phyloP scores from a whole-genome alignment of 1,140 invertebrate genomes.

The Cotesia vestalis region DNA sequence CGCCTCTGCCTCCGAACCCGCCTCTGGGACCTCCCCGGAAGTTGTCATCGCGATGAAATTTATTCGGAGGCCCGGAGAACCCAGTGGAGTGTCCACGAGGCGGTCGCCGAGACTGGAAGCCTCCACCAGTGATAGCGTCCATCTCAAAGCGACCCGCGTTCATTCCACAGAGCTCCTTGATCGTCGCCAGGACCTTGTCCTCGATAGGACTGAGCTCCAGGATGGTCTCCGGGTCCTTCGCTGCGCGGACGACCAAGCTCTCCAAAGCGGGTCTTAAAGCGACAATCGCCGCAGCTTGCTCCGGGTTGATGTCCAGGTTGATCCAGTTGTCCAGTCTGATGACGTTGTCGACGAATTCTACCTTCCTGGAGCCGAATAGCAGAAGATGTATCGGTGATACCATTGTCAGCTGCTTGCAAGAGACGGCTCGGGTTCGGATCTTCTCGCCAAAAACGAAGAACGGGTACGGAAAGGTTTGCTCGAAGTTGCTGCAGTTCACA shows the following conservation, averaged over 20 bases:
- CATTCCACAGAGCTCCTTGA: slow-evolving; percentile 76
- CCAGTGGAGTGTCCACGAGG: slow-evolving; percentile 55
- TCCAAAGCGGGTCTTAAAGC: slow-evolving; percentile 89
- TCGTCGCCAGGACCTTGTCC: slow-evolving; percentile 70
- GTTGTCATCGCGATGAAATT: slow-evolving; percentile 50
- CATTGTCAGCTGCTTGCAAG: slow-evolving; percentile 98
- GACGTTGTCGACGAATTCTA: slow-evolving; percentile 77
- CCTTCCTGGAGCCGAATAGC: slow-evolving; percentile 89
- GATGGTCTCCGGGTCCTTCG: slow-evolving; percentile 79
- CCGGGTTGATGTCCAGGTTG: slow-evolving; percentile 85
- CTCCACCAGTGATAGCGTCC: slow-evolving; percentile 63
- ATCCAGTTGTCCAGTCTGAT: slow-evolving; percentile 92
- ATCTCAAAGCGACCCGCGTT: slow-evolving; percentile 77
- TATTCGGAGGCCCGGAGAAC: slow-evolving; percentile 49
- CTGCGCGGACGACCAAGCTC: slow-evolving; percentile 79
- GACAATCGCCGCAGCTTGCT: slow-evolving; percentile 81
- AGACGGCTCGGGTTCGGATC: slow-evolving; percentile 94
- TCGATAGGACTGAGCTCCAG: slow-evolving; percentile 68
- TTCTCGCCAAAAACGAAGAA: slow-evolving; percentile 99
- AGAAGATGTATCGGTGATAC: slow-evolving; percentile 92
- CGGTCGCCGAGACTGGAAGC: slow-evolving; percentile 61
- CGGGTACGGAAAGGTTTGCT: slow-evolving; percentile 88
- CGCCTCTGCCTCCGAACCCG: slow-evolving; percentile 51
- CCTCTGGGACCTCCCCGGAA: slow-evolving; percentile 50
- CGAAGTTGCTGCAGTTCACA: slow-evolving; percentile 90